Conservation (phyloP, 2,113 vertebrate genomes). For the Cynocephalus volans region DNA sequence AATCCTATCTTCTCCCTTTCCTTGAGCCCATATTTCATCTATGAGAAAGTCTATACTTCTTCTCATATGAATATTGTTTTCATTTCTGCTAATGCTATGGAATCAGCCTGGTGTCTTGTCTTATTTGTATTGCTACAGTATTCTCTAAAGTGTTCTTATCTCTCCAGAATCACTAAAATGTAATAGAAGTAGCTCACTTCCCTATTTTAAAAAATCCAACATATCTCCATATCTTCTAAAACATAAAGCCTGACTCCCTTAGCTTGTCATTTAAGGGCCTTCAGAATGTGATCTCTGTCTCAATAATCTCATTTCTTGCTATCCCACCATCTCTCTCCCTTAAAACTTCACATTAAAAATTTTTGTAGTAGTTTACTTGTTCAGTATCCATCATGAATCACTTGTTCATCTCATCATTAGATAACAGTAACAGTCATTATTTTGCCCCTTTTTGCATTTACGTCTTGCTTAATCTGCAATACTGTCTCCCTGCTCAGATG, state of each 20-base stretch:
- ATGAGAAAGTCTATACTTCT: not conserved
- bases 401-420: not conserved
- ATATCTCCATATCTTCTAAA: not conserved
- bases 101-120: not conserved
- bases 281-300: not conserved
- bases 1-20: not conserved
- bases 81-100: not conserved
- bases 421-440: not conserved
- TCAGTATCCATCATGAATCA: not conserved
- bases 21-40: not conserved
- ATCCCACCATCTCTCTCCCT: no score
- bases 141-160: not conserved
- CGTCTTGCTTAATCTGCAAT: not conserved
- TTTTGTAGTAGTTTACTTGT: not conserved
- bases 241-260: not conserved
- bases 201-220: not conserved
- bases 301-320: not conserved
- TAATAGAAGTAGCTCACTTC: not conserved
- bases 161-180: not conserved
- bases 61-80: not conserved
- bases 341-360: not conserved
- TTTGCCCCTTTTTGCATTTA: no score
- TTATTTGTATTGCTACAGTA: not conserved
- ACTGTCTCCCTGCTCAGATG: not conserved
- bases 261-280: not conserved